Evolutionary conservation across 37 sponge, comb jelly and placozoan species (phyloP).

Genomic region (Chondrilla cf. caribensis): DNA sequence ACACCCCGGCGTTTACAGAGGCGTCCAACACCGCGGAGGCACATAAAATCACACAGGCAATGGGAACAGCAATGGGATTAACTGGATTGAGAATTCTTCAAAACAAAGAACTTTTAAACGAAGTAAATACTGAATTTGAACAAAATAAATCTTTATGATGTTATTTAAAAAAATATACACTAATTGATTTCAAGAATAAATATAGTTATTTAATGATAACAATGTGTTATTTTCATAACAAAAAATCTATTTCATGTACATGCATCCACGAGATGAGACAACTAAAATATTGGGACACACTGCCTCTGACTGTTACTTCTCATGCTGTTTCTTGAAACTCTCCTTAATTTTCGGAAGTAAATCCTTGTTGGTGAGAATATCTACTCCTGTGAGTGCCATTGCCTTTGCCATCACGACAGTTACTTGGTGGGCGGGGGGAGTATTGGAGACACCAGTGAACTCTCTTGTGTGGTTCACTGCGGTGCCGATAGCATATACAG

Average conservation of each 20-base stretch:
- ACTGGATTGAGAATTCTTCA: constrained; percentile 64
- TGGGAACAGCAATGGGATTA: constrained; percentile 72
- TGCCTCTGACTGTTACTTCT: too few species aligned
- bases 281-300: too few species aligned
- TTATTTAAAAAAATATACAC: too few species aligned
- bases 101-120: constrained; percentile 35
- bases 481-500: constrained; percentile 54
- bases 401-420: constrained; percentile 67
- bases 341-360: constrained; percentile 48
- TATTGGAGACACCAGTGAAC: constrained; percentile 68
- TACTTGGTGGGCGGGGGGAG: constrained; percentile 38
- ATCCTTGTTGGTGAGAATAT: constrained; percentile 57
- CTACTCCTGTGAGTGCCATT: constrained; percentile 68
- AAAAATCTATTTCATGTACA: too few species aligned
- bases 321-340: constrained; percentile 14
- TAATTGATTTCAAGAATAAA: too few species aligned
- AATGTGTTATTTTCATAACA: too few species aligned
- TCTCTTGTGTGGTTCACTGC: constrained; percentile 68
- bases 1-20: constrained; percentile 61
- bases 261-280: too few species aligned
- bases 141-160: background rate
- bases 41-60: constrained; percentile 43
- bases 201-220: too few species aligned
- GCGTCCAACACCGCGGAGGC: constrained; percentile 60
- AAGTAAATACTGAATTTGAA: constrained; percentile 38